Percentiles rank a stretch among this genome's conserved stretches.
Conservation (phyloP, 1,140 invertebrate species). For the Drosophila albomicans region DNA sequence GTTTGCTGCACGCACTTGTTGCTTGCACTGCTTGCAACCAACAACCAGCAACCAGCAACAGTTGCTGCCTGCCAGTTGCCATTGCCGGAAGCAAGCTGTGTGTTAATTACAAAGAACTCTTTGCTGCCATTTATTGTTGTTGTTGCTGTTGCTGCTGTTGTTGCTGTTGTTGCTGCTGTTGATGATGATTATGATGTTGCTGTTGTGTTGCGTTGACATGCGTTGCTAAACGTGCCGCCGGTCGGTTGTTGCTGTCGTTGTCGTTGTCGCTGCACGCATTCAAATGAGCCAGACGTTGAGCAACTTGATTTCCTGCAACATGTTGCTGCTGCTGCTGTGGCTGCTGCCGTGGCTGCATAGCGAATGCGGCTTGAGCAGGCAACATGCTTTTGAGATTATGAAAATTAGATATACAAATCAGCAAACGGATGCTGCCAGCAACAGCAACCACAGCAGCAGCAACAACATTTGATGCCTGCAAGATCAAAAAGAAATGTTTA, state of each 20-base stretch:
- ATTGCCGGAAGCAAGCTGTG: slow-evolving; percentile 77
- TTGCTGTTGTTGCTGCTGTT: slow-evolving; percentile 40
- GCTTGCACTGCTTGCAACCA: slow-evolving; percentile 36
- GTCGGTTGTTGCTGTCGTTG: slow-evolving; percentile 44
- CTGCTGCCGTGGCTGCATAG: slow-evolving; percentile 60
- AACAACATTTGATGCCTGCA: slow-evolving; percentile 69
- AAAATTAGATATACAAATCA: slow-evolving; percentile 85
- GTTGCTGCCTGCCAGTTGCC: slow-evolving; percentile 27
- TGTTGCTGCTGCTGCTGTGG: slow-evolving; percentile 66
- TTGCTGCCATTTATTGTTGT: slow-evolving; percentile 38
- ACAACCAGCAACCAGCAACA: not conserved
- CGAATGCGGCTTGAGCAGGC: slow-evolving; percentile 44
- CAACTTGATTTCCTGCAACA: slow-evolving; percentile 75
- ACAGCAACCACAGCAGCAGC: slow-evolving; percentile 50
- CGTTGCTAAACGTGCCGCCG: slow-evolving; percentile 79
- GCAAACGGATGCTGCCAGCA: slow-evolving; percentile 77
- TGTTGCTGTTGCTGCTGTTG: slow-evolving; percentile 36
- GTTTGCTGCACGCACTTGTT: slow-evolving; percentile 67
- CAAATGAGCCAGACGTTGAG: slow-evolving; percentile 67
- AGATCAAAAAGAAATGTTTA: slow-evolving; percentile 52
- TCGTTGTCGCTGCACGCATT: slow-evolving; percentile 58
- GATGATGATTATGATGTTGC: slow-evolving; percentile 57
- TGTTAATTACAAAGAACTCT: slow-evolving; percentile 75
- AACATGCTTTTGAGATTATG: slow-evolving; percentile 72
- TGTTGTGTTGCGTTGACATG: slow-evolving; percentile 77